Conservation (phyloP, 1,140 invertebrate genomes). For the Hesperophylax magnus region DNA sequence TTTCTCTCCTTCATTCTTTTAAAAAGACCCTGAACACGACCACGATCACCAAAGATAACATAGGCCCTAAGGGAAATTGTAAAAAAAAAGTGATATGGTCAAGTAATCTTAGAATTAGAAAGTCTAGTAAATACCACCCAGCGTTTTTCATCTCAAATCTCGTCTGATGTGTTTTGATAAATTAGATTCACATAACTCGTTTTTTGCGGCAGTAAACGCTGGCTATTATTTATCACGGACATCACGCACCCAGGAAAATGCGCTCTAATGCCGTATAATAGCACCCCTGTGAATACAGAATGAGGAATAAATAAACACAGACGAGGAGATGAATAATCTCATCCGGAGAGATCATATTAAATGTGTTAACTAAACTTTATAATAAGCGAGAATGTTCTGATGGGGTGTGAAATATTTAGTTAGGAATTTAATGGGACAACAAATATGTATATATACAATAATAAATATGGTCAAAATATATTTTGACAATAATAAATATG, state of each 20-base stretch:
- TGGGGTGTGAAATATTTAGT: too few species aligned
- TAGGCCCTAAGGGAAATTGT: too few species aligned
- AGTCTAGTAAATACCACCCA: not conserved
- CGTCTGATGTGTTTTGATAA: slow-evolving; percentile 15
- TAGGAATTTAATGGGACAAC: too few species aligned
- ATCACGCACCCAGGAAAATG: not conserved
- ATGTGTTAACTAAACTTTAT: too few species aligned
- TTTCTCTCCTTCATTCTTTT: too few species aligned
- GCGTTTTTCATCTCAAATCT: not conserved
- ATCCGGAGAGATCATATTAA: not conserved
- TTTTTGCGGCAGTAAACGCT: not conserved
- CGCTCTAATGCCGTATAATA: not conserved
- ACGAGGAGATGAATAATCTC: not conserved
- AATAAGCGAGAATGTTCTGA: too few species aligned
- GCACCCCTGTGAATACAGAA: slow-evolving; percentile 5
- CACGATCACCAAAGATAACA: too few species aligned
- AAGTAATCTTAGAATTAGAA: not conserved
- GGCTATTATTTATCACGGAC: not conserved
- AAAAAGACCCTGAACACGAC: too few species aligned
- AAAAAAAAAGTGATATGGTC: too few species aligned
- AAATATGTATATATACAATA: too few species aligned
- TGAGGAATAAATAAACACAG: slow-evolving; percentile 19
- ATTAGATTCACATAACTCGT: slow-evolving; percentile 22
- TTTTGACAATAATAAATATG: too few species aligned
- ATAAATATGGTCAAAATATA: too few species aligned